Base-by-base conservation (phyloP, 1,140 invertebrate genomes). In the Caerostris darwini region DNA sequence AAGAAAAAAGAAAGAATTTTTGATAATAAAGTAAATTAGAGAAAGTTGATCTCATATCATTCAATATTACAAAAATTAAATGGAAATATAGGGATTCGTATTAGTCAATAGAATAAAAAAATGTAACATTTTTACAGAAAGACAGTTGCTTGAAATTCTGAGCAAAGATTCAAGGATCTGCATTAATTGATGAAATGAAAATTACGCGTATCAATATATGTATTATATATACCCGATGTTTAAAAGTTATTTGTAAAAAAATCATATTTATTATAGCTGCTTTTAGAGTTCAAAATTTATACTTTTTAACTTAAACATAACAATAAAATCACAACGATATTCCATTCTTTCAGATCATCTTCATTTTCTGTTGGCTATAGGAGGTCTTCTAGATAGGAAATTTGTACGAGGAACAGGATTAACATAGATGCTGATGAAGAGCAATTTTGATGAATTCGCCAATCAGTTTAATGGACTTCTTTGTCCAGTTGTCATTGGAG, bases 391-490 rank as follows among this genome's bases (percentile, higher is more conserved):
- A 83, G 2, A 58, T 57, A 17, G 17, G 82, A 3, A 83, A 7
- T 77, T 77, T 77, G 34, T 77, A 77, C 71, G 71, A 77, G 82
- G 54, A 57, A 83, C 57, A 57, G 82, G 82, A 83, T 19, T n/a
- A 83, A 56, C 82, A 12, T 19, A 71, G 67, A 71, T 82, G 19
- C 17, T 50, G 34, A 56, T 82, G 7, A 82, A 17, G n/a, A 56
- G 53, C 8, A 57, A 57, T 83, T 83, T 6, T 7, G 71, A 81
- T 81, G 71, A 14, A 81, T 50, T 50, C 71, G 7, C 61, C 61
- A 67, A 19, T 53, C 69, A 12, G n/a, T 71, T 19, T 19, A 19
- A 19, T 71, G 67, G n/a, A 71, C 67, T 77, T 34, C 5, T 50
- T 61, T 50, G 69, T 50, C 82, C n/a, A 4, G n/a, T 53, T 14